These are phyloP conservation scores for Heliocidaris tuberculata DNA, from an alignment of 35 echinoderm and acorn worm genomes.

Conservation along the genomic window DNA sequence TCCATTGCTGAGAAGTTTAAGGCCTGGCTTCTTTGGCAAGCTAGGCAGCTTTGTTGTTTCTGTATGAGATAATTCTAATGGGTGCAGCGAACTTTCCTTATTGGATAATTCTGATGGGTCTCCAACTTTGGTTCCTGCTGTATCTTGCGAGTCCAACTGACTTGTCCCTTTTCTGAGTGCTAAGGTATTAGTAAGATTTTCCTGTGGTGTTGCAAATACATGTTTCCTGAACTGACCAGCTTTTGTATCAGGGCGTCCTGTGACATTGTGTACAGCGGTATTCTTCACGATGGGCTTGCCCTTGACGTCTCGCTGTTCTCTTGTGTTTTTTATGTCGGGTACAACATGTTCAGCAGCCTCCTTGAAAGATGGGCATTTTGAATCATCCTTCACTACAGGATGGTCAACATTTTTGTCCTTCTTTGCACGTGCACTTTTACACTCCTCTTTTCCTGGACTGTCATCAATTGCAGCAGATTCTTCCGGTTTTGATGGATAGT, in stretches of 20 bases:
- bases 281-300: constrained; percentile 59
- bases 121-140: neutral
- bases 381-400: neutral
- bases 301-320: neutral
- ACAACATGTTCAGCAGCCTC: neutral
- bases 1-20: neutral
- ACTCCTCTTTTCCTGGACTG: neutral
- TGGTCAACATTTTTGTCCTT: neutral
- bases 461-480: neutral
- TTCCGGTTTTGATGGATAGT: neutral
- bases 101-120: neutral
- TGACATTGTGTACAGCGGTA: constrained; percentile 80
- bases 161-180: constrained; percentile 25
- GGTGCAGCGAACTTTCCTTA: neutral
- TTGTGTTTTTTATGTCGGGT: neutral
- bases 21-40: neutral
- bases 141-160: neutral
- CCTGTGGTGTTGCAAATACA: constrained; percentile 74
- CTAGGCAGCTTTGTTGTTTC: constrained; percentile 22
- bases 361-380: neutral
- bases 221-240: constrained; percentile 74
- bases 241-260: constrained; percentile 87
- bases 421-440: neutral
- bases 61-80: neutral
- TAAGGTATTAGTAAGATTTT: constrained; percentile 52